Evolutionary conservation across 2,113 vertebrate species (phyloP), one percentile per base, ranked within the genome.

Genomic region (Cyanoderma ruficeps): DNA sequence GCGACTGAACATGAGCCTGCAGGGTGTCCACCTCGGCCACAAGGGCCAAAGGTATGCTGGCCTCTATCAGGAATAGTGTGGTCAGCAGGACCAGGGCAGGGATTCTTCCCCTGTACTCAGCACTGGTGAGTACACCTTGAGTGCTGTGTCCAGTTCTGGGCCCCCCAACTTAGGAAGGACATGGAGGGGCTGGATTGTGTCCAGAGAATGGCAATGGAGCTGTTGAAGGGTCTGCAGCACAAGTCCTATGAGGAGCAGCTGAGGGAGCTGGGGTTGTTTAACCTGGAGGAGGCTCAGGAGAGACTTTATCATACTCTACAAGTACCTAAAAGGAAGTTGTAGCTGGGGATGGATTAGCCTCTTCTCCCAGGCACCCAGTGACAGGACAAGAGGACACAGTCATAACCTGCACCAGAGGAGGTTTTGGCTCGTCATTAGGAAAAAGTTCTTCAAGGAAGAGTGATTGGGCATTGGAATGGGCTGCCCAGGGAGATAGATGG

Each of bases 1-100:
- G 35, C 0, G 0, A 9, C 52, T 67, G 35, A 42, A 67, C 25
- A 31, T 21, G 44, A 76, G 20, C 25, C 35, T 42, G 52, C 25
- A 50, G 42, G 5, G 13, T 59, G 35, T 13, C 31, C 52, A 31
- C 25, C 4, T 31, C 42, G 44, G 35, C 44, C 61, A 25, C 50
- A 16, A 76, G 44, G 35, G 53, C 25, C 16, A 31, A 2, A 12
- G 17, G 30, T 15, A 9, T 65, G 42, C 42, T 75, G 42, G 31
- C 31, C 20, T 52, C 9, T 14, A 3, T 67, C 61, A 86, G 31
- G 4, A 59, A 31, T 24, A 30, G 21, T 17, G 31, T 11, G 31
- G 25, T 61, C 61, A 67, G 52, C 30, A 49, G 60, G 20, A 42
- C 16, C 30, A 50, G 52, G 35, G 10, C 42, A 67, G 31, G 33